Conservation (phyloP, 2,797 vertebrate genomes). For the Antennarius maculatus region DNA sequence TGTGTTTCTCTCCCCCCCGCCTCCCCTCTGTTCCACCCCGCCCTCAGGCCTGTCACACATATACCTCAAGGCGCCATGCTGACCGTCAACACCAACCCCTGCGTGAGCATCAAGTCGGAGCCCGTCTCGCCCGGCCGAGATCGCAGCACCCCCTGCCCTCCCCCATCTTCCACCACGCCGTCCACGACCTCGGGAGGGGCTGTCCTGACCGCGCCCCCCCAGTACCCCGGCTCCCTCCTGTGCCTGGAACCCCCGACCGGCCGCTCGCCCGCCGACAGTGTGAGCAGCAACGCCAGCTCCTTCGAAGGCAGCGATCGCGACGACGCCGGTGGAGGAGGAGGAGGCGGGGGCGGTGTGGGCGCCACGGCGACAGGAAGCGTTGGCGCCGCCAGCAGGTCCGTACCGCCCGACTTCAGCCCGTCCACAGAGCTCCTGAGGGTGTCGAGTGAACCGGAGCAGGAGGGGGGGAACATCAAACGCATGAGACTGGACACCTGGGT, state of each 20-base stretch:
- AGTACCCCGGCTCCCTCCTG: conserved; percentile 83
- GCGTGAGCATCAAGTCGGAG: conserved; percentile 96
- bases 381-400: conserved; percentile 68
- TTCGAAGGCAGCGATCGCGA: conserved; percentile 94
- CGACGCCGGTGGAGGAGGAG: conserved; percentile 71
- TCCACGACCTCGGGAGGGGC: conserved; percentile 59
- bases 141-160: conserved; percentile 88
- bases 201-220: conserved; percentile 69
- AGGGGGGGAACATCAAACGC: conserved; percentile 91
- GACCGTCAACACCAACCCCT: conserved; percentile 93
- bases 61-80: conserved; percentile 91
- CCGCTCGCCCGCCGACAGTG: conserved; percentile 91
- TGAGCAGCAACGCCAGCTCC: conserved; percentile 94
- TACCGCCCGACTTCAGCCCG: conserved; percentile 79
- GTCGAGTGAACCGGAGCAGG: conserved; percentile 81
- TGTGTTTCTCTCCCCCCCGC: conserved; percentile 18
- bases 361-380: conserved; percentile 11
- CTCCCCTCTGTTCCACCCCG: conserved; percentile 30
- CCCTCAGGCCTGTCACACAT: conserved; percentile 87
- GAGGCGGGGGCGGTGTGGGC: conserved; percentile 59
- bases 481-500: conserved; percentile 95
- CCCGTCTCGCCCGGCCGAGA: conserved; percentile 93
- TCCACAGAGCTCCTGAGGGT: conserved; percentile 76
- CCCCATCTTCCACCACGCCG: conserved; percentile 56
- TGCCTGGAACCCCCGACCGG: conserved; percentile 84